A percentile compares a stretch with the other conserved stretches of the same genome.
Conservation (phyloP, 2,888 invertebrate genomes). For the Tuberolachnus salignus region DNA sequence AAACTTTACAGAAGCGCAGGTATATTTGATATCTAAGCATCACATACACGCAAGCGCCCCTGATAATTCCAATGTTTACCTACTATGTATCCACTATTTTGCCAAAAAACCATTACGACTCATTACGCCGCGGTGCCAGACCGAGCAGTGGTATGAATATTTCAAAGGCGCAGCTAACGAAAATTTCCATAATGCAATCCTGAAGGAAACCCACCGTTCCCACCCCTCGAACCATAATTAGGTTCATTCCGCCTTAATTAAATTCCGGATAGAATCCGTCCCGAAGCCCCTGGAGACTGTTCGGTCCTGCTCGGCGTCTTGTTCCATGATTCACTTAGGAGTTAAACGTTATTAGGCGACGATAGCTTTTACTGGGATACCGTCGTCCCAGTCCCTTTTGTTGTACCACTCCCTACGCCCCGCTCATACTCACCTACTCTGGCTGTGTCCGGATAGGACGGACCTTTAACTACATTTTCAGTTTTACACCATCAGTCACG, state of each 20-base stretch:
- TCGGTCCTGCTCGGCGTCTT: slow-evolving; percentile 51
- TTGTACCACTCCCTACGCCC: neutral
- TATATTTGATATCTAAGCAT: slow-evolving; percentile 26
- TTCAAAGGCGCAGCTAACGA: slow-evolving; percentile 53
- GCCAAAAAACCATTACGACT: slow-evolving; percentile 47
- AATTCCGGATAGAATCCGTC: slow-evolving; percentile 53
- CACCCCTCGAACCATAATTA: slow-evolving; percentile 42
- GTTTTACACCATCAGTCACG: slow-evolving; percentile 54
- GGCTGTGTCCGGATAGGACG: neutral
- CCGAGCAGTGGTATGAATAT: slow-evolving; percentile 51
- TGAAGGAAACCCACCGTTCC: slow-evolving; percentile 19
- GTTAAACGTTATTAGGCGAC: slow-evolving; percentile 56
- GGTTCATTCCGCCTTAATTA: slow-evolving; percentile 51
- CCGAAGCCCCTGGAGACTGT: slow-evolving; percentile 43
- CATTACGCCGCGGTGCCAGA: slow-evolving; percentile 27
- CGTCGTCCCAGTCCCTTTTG: slow-evolving; percentile 21
- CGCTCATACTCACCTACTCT: slow-evolving; percentile 8
- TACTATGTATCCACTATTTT: slow-evolving; percentile 16
- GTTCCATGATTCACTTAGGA: slow-evolving; percentile 56
- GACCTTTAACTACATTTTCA: slow-evolving; percentile 38
- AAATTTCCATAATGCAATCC: slow-evolving; percentile 55
- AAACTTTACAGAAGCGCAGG: slow-evolving; percentile 10
- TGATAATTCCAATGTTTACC: slow-evolving; percentile 31
- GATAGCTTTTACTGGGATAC: slow-evolving; percentile 54
- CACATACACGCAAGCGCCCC: neutral